Base-by-base conservation (phyloP, 2,888 invertebrate species). In the Parapristionchus giblindavisi region DNA sequence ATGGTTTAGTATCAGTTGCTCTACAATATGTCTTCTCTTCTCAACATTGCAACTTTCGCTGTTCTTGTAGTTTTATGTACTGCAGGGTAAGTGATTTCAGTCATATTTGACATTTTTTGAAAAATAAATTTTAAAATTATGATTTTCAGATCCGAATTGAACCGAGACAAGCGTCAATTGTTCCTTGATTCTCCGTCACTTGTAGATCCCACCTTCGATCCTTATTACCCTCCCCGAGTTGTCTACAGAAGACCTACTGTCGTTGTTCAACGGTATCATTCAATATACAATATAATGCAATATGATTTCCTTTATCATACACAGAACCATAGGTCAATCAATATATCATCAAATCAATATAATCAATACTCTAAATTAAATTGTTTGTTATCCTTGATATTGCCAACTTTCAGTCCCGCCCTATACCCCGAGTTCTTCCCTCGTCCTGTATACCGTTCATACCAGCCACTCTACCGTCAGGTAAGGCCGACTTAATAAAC, bases 161-260 rank as follows among this genome's bases (percentile, higher is more conserved):
- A 40, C 43, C 63, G 63, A 21, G 63, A 65, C 14, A 65, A 65
- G 43, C 63, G 63, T 29, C 63, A 65, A 32, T 24, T 65, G 29
- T 29, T 65, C 63, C 29, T 65, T n/a, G 63, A 65, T 17, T 43
- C 63, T 29, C n/a, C n/a, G n/a, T n/a, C n/a, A 2, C 43, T 43
- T 21, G 29, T 36, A 40, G 63, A 65, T 27, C 29, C 40, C 29
- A 14, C 36, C 29, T 43, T 29, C 63, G 63, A 40, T 21, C 43
- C 63, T n/a, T n/a, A n/a, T n/a, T n/a, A n/a, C 43, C 0, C 29
- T 1, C 63, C 63, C 43, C 43, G 63, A 27, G 27, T 65, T 24
- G 43, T 65, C 63, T 65, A 65, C 63, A 40, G 63, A 65, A 40
- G 63, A 24, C 63, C 63, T 14, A 43, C 63, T 43, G 63, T 65